These are phyloP conservation scores for Drosophila guanche DNA, from an alignment of 1,140 invertebrate genomes.

Conservation along the genomic window DNA sequence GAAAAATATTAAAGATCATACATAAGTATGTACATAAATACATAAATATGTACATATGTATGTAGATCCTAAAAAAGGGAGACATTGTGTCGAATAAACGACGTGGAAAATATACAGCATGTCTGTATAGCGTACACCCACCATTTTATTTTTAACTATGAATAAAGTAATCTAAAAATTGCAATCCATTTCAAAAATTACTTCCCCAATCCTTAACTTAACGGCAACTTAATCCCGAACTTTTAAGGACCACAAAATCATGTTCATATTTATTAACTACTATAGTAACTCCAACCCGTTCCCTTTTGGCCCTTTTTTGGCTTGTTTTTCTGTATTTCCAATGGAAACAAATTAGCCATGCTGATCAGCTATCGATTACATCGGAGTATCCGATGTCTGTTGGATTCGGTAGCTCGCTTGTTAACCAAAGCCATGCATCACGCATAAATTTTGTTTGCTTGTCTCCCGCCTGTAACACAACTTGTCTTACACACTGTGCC, in stretches of 20 bases:
- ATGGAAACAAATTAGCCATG: slow-evolving; percentile 45
- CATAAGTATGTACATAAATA: too few species aligned
- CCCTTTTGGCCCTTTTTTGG: slow-evolving; percentile 17
- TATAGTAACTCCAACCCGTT: not conserved
- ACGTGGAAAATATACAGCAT: too few species aligned
- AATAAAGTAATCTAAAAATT: too few species aligned
- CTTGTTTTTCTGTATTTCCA: slow-evolving; percentile 20
- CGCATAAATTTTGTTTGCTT: slow-evolving; percentile 55
- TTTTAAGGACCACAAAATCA: slow-evolving; percentile 22
- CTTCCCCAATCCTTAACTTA: too few species aligned
- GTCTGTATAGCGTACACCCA: too few species aligned
- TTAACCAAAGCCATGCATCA: slow-evolving; percentile 46
- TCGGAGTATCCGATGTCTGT: slow-evolving; percentile 40
- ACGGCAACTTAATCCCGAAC: not conserved
- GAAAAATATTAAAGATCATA: too few species aligned
- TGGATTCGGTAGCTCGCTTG: slow-evolving; percentile 45
- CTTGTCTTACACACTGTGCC: slow-evolving; percentile 36
- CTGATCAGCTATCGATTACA: slow-evolving; percentile 55
- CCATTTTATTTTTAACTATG: too few species aligned
- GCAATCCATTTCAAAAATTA: too few species aligned
- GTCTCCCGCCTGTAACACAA: slow-evolving; percentile 52
- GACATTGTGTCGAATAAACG: too few species aligned
- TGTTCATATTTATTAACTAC: slow-evolving; percentile 30
- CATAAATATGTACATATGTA: too few species aligned
- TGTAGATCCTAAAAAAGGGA: too few species aligned